Conservation (phyloP, 2,113 vertebrate genomes). For the Lethenteron reissneri region DNA sequence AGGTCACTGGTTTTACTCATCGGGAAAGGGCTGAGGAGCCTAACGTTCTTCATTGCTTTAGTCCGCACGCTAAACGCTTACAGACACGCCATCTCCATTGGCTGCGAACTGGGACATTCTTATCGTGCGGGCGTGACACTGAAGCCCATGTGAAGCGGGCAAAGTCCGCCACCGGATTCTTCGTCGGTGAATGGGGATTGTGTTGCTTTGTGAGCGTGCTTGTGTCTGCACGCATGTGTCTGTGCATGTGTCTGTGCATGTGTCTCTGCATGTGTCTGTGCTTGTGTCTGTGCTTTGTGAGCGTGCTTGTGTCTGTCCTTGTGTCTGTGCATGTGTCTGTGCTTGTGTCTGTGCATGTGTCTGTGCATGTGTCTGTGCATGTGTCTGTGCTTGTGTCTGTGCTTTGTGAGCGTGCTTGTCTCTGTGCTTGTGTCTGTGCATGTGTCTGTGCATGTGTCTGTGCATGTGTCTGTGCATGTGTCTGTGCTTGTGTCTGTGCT, state of each 20-base stretch:
- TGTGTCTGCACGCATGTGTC: not conserved
- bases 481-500: not conserved
- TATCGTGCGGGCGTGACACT: too few relatives aligned
- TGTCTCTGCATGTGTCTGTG: not conserved
- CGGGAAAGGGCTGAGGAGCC: too few relatives aligned
- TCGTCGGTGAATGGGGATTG: not conserved
- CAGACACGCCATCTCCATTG: too few relatives aligned
- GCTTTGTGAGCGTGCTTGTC: not conserved
- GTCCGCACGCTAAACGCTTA: too few relatives aligned
- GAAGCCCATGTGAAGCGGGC: too few relatives aligned
- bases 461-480: not conserved
- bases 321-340: not conserved
- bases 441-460: not conserved
- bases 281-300: not conserved
- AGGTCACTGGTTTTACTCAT: too few relatives aligned
- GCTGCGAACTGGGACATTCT: too few relatives aligned
- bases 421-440: not conserved
- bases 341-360: not conserved
- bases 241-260: not conserved
- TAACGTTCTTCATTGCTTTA: too few relatives aligned
- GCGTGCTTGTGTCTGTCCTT: not conserved
- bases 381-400: not conserved
- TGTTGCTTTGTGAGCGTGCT: not conserved
- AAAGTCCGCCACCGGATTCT: too few relatives aligned
- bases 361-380: not conserved